phyloP scores from a whole-genome alignment of 2,113 vertebrate genomes.

The Eudyptes chrysolophus region DNA sequence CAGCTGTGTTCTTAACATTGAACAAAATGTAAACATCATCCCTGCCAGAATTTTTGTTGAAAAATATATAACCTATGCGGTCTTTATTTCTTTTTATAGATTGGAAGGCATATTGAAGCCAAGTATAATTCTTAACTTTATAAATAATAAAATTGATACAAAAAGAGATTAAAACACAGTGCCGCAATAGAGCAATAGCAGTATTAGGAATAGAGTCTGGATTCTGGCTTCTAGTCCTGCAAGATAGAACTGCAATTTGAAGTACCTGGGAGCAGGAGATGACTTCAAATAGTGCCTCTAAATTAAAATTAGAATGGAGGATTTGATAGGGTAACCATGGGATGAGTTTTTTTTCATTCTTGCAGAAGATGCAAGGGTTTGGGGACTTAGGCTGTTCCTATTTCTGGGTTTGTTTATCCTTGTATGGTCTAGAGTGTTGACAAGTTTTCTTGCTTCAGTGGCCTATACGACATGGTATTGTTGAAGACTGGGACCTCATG shows the following conservation, averaged over 20 bases:
- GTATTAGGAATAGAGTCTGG: background rate
- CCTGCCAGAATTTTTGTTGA: background rate
- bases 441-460: slow-evolving; percentile 62
- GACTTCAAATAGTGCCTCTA: background rate
- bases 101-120: background rate
- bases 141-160: background rate
- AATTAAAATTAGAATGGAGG: background rate
- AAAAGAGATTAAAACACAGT: background rate
- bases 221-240: background rate
- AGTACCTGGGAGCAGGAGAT: background rate
- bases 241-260: background rate
- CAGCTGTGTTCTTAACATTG: background rate
- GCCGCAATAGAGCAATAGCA: background rate
- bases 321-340: background rate
- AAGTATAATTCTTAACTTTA: background rate
- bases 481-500: slow-evolving; percentile 92
- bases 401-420: background rate
- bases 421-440: background rate
- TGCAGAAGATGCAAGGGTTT: background rate
- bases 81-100: background rate
- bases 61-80: slow-evolving; percentile 1
- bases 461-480: slow-evolving; percentile 81
- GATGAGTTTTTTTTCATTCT: background rate
- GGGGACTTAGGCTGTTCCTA: background rate
- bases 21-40: slow-evolving; percentile 28